Percentiles rank a stretch among this genome's conserved stretches.
Evolutionary conservation across 2,113 vertebrate genomes (phyloP).

Genomic region (Phainopepla nitens): DNA sequence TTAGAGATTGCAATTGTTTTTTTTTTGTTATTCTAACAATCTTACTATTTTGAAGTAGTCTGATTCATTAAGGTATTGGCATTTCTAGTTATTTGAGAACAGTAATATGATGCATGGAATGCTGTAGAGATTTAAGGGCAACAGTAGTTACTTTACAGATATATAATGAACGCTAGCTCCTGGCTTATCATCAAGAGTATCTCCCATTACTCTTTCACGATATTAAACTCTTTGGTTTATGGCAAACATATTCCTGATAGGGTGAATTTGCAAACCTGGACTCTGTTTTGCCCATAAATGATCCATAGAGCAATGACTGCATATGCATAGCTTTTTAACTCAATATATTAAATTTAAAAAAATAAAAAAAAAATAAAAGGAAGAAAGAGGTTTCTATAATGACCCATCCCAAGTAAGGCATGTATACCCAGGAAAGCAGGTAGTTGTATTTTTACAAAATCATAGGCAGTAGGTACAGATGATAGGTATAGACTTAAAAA

Average conservation of each 20-base stretch:
- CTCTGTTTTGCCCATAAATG: neutral
- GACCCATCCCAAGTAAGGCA: neutral
- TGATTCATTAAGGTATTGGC: neutral
- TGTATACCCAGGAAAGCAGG: neutral
- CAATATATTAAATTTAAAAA: neutral
- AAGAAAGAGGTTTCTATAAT: neutral
- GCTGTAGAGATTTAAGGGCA: neutral
- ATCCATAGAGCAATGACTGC: neutral
- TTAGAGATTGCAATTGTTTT: neutral
- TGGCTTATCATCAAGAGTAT: neutral
- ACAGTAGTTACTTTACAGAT: neutral
- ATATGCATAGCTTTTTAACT: neutral
- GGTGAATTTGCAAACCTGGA: neutral
- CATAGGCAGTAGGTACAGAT: neutral
- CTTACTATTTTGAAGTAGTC: neutral
- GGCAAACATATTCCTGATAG: neutral
- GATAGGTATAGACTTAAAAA: neutral
- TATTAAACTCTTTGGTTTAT: neutral
- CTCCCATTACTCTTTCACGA: neutral
- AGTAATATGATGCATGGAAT: neutral
- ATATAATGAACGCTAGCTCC: neutral
- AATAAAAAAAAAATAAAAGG: neutral
- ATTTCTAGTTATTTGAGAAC: neutral
- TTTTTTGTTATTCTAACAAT: neutral
- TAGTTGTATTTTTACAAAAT: neutral